These are phyloP conservation scores for Pampusana beccarii DNA, from an alignment of 2,113 vertebrate species.

Conservation along the genomic window DNA sequence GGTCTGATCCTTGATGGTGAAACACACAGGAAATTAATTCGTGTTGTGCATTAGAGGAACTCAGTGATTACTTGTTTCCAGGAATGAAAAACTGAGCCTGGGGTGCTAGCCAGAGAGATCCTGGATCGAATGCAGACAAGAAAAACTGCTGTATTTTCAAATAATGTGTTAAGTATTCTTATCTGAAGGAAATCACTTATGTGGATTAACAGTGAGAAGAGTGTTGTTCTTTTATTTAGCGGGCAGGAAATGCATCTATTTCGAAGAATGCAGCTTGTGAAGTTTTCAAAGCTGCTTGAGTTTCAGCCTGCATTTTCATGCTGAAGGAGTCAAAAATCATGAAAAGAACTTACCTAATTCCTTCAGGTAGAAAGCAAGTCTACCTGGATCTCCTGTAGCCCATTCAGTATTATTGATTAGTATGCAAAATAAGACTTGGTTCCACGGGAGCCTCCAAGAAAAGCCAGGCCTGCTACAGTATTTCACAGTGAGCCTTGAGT, in stretches of 20 bases:
- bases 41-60: neutral
- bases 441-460: neutral
- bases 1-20: neutral
- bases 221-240: neutral
- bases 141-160: neutral
- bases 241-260: neutral
- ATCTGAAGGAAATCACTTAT: neutral
- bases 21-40: constrained; percentile 34
- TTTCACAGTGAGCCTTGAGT: neutral
- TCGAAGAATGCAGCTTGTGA: neutral
- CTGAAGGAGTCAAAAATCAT: neutral
- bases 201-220: neutral
- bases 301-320: neutral
- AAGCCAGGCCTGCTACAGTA: neutral
- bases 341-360: neutral
- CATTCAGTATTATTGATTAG: neutral
- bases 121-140: neutral
- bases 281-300: neutral
- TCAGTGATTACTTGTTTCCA: neutral
- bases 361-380: neutral
- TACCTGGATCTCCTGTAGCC: neutral
- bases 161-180: neutral
- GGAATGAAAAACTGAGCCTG: neutral
- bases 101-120: neutral
- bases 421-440: neutral